Base-by-base conservation (phyloP, 2,113 vertebrate genomes). In the Malurus alboscapulatus region DNA sequence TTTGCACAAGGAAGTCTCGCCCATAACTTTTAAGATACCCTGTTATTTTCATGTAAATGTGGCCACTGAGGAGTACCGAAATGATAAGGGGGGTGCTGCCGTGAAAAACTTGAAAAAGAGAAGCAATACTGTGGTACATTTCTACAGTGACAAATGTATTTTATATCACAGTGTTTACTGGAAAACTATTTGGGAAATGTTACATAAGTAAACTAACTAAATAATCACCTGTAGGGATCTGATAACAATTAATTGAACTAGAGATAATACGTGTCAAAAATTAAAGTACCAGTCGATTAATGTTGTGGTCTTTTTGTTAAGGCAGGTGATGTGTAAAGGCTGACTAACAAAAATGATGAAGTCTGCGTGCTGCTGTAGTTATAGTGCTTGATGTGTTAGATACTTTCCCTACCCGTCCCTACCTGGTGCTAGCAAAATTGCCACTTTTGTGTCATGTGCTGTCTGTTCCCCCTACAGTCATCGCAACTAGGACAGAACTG, bases 21-120 rank as follows among this genome's bases (percentile, higher is more conserved):
- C 22, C 10, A 2, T 81, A 48, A 78, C n/a, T 68, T 65, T 45
- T 53, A 77, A 55, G 34, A 36, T 30, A 32, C 42, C 17, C 11
- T 3, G 3, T 57, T 62, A 40, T 7, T 95, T 68, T 65, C 45
- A 34, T 77, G 71, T 48, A 53, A 88, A 63, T 25, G 17, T 58
- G 38, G 27, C 29, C 0, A 0, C 76, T 90, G 32, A 47, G 51
- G 59, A 88, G 55, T 51, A 25, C 34, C 47, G 67, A 14, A 78
- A 83, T 0, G 0, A 13, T 78, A 50, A 22, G 32, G 12, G 1
- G 6, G 10, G n/a, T 32, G 30, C 17, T 4, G 21, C 58, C 34
- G 62, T 85, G 44, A 67, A 83, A 76, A 32, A 34, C 45, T 75
- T 87, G 16, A 0, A 18, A 1, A 84, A 72, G 47, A 32, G 27